Conservation (phyloP, 2,113 vertebrate genomes). For the Cyphomyrus discorhynchus region DNA sequence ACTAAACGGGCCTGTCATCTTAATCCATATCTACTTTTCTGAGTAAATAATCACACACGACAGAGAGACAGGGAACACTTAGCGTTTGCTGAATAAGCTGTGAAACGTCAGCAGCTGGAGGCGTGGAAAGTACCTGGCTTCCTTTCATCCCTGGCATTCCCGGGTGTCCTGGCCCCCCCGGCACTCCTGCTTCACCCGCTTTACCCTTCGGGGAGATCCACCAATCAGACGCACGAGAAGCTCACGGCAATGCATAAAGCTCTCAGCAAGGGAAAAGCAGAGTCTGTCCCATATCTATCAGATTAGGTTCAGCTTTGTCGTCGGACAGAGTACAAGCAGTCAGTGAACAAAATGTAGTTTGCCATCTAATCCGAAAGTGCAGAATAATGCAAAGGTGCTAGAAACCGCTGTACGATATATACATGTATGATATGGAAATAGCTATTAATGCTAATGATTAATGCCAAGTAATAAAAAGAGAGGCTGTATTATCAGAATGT, state of each 20-base stretch:
- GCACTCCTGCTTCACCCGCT: conserved; percentile 61
- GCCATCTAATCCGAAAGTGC: not conserved
- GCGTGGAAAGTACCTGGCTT: conserved; percentile 60
- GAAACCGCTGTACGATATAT: not conserved
- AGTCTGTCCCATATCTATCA: not conserved
- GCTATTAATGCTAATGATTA: not conserved
- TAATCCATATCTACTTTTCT: not conserved
- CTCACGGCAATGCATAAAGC: not conserved
- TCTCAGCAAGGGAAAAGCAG: not conserved
- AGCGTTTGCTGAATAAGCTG: conserved; percentile 4
- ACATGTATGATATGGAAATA: not conserved
- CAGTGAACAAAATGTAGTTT: not conserved
- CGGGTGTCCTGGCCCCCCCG: conserved; percentile 77
- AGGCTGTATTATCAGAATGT: not conserved
- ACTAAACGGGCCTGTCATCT: not conserved
- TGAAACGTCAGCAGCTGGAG: conserved; percentile 14
- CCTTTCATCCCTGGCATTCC: conserved; percentile 78
- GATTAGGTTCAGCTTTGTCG: not conserved
- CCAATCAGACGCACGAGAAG: not conserved
- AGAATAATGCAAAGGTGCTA: not conserved
- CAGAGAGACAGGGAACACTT: not conserved
- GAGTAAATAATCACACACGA: not conserved
- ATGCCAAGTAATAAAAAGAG: not conserved
- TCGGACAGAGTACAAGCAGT: not conserved
- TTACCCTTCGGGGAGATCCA: conserved; percentile 65